These are phyloP conservation scores for Ectemnius continuus DNA, from an alignment of 2,888 invertebrate species.

Conservation along the genomic window DNA sequence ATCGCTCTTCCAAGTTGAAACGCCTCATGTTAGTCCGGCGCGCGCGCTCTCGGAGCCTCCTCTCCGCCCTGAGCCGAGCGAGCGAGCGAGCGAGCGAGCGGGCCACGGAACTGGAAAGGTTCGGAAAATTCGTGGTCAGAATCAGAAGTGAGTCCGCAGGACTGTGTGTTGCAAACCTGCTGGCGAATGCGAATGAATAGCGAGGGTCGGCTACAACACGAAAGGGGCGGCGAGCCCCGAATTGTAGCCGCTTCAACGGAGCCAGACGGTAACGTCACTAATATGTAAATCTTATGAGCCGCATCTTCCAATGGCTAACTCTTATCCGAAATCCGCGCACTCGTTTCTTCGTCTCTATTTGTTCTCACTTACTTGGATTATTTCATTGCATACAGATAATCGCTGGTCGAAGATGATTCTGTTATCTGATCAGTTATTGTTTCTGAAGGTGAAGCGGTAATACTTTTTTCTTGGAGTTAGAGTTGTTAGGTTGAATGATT, in stretches of 20 bases:
- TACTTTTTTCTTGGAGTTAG: no score
- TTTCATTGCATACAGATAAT: no score
- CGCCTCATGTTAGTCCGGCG: slow-evolving; percentile 52
- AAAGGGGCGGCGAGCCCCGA: slow-evolving; percentile 64
- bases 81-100: no score
- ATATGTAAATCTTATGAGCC: slow-evolving; percentile 70
- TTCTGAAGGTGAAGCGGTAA: no score
- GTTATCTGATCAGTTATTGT: no score
- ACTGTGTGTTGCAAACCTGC: slow-evolving; percentile 37
- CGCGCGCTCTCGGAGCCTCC: background rate
- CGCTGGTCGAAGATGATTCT: no score
- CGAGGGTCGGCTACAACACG: slow-evolving; percentile 62
- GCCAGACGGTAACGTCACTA: slow-evolving; percentile 64
- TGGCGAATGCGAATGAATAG: slow-evolving; percentile 65
- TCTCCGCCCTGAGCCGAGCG: no score
- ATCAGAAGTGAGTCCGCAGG: slow-evolving; percentile 44
- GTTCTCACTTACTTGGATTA: no score
- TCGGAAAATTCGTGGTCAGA: slow-evolving; percentile 61
- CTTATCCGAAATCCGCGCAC: background rate
- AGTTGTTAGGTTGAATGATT: no score
- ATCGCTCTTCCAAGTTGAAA: slow-evolving; percentile 29
- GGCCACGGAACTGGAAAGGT: slow-evolving; percentile 38
- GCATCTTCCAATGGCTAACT: slow-evolving; percentile 16
- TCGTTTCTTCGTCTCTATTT: no score
- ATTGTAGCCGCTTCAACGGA: slow-evolving; percentile 35